Conservation (phyloP, 2,888 invertebrate genomes). For the Ditylenchus weischeri region DNA sequence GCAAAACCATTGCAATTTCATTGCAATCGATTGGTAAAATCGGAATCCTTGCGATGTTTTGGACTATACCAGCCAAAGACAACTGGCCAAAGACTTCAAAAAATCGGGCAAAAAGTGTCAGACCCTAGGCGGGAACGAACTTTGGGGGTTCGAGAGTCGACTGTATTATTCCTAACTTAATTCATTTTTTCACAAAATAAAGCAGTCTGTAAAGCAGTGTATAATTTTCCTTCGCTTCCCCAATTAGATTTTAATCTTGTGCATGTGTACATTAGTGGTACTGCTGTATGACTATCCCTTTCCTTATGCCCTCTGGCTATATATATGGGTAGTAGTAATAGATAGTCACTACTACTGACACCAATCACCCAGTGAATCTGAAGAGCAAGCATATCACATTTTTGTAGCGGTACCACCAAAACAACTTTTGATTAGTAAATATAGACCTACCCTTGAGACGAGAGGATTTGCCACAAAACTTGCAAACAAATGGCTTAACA, state of each 20-base stretch:
- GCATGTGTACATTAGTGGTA: neutral
- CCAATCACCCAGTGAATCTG: too few species aligned
- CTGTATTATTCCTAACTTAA: too few species aligned
- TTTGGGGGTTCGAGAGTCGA: too few species aligned
- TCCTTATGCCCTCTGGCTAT: conserved; percentile 10
- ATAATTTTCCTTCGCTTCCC: neutral
- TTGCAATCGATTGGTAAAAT: too few species aligned
- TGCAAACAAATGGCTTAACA: conserved; percentile 57
- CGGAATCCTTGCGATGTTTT: too few species aligned
- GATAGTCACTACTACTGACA: neutral
- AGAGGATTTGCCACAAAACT: conserved; percentile 58
- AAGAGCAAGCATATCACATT: too few species aligned
- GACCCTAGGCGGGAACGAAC: too few species aligned
- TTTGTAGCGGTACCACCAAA: neutral
- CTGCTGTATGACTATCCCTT: neutral
- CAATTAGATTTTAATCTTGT: conserved; percentile 9
- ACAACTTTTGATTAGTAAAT: neutral
- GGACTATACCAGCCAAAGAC: too few species aligned
- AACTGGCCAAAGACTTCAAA: too few species aligned
- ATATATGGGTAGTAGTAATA: conserved; percentile 3
- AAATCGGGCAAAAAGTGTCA: too few species aligned
- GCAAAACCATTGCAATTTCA: too few species aligned
- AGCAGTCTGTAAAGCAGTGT: neutral
- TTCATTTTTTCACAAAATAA: neutral
- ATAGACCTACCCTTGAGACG: conserved; percentile 51